Conservation (phyloP, 1,140 invertebrate genomes). For the Delia radicum region DNA sequence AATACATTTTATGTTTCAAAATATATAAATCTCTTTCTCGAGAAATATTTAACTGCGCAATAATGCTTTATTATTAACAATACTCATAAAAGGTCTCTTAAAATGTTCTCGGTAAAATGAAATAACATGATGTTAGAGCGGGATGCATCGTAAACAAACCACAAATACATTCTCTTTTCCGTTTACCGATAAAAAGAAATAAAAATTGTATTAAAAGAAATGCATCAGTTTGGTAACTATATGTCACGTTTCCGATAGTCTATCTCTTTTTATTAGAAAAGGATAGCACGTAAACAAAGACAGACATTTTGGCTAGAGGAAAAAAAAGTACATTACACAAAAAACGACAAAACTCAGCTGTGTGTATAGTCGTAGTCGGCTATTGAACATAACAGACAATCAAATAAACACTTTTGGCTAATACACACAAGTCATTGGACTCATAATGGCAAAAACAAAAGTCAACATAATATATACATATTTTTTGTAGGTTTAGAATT, state of each 20-base stretch:
- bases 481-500: background rate
- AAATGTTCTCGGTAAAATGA: background rate
- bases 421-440: conserved; percentile 19
- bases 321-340: too few species aligned
- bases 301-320: conserved; percentile 34
- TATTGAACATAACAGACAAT: background rate
- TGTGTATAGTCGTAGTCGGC: background rate
- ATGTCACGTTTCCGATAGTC: conserved; percentile 26
- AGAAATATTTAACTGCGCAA: background rate
- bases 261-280: conserved; percentile 41
- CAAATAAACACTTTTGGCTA: background rate
- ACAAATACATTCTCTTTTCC: background rate
- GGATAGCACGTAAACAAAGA: conserved; percentile 54
- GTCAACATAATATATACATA: background rate
- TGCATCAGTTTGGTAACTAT: background rate
- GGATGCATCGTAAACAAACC: conserved; percentile 51
- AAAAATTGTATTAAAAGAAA: background rate
- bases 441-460: conserved; percentile 6
- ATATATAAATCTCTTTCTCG: too few species aligned
- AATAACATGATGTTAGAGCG: conserved; percentile 31
- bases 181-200: background rate
- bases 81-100: background rate
- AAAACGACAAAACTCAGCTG: background rate
- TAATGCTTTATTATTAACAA: background rate
- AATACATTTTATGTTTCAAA: background rate